Base-by-base conservation (phyloP, 2,797 vertebrate genomes). In the Yasuhikotakia modesta region DNA sequence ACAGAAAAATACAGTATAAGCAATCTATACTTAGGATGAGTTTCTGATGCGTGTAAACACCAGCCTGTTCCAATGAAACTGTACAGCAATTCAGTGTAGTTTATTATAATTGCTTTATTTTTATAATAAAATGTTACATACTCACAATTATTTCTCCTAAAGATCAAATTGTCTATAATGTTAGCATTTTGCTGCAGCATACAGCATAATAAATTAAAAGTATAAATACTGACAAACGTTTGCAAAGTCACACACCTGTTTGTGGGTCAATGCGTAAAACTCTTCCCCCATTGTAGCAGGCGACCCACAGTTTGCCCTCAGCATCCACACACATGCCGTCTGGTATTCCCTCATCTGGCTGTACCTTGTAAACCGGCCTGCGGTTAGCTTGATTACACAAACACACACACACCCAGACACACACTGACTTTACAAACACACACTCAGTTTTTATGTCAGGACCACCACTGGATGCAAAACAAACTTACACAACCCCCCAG, bases 291-390 rank as follows among this genome's bases (percentile, higher is more conserved):
- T 92, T 88, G 19, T 93, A 98, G 86, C 96, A 98, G 52, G 95
- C 93, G 19, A 99, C 93, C 97, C 97, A 99, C 24, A 98, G 94
- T 78, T 90, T 94, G 48, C 95, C 95, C 22, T 95, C 92, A 1
- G 53, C 65, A 75, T 98, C 96, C 3, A 96, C 88, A 8, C 95
- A 96, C 95, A 97, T 95, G 48, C 96, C 96, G 46, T 98, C 96
- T 68, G 96, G 96, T 81, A 97, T 89, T 21, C 92, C 93, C 55
- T 98, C 96, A 64, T 93, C 96, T 73, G 95, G 90, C 86, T 93
- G 91, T 84, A 97, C 61, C 65, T 77, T 91, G 84, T 96, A 98
- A 64, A 97, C 82, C 64, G 82, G 88, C 76, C 94, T 93, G 6
- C 95, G 95, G 87, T 97, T 96, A 85, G 88, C 97, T 99, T 32